Evolutionary conservation across 2,888 invertebrate genomes (phyloP).

Genomic region (Drosophila algonquin): DNA sequence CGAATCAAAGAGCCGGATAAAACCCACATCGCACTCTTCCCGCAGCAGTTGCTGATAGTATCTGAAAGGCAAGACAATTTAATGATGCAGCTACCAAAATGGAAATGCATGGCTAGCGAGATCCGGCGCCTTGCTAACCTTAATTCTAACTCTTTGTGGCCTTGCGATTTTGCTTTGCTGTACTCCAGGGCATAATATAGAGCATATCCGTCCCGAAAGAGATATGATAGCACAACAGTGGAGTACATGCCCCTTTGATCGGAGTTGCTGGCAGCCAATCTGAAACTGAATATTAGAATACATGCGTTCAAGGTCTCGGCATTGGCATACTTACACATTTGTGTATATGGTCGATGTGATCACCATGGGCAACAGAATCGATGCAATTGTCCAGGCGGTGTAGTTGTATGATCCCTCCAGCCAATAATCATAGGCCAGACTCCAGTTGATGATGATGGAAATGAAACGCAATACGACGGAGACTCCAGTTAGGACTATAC

Average conservation of each 20-base stretch:
- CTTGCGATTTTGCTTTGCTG: constrained; percentile 35
- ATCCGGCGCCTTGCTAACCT: constrained; percentile 32
- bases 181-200: constrained; percentile 51
- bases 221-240: constrained; percentile 52
- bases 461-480: constrained; percentile 49
- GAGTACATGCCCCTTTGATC: constrained; percentile 23
- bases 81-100: not conserved
- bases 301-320: not conserved
- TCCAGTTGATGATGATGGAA: constrained; percentile 60
- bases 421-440: constrained; percentile 53
- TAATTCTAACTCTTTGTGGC: constrained; percentile 47
- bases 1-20: constrained; percentile 60
- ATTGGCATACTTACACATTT: constrained; percentile 47
- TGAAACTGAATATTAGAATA: constrained; percentile 13
- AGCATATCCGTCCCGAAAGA: constrained; percentile 59
- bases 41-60: constrained; percentile 50
- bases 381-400: constrained; percentile 58
- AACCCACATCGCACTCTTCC: constrained; percentile 68
- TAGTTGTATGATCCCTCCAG: constrained; percentile 33
- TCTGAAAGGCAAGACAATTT: constrained; percentile 25
- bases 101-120: constrained; percentile 7
- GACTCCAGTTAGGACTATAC: constrained; percentile 36
- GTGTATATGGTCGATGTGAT: constrained; percentile 59
- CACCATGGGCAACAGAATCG: constrained; percentile 55
- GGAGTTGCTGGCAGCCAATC: constrained; percentile 34